Percentiles rank a stretch among this genome's conserved stretches.
Evolutionary conservation across 1,140 invertebrate species (phyloP).

Genomic region (Lineus longissimus): DNA sequence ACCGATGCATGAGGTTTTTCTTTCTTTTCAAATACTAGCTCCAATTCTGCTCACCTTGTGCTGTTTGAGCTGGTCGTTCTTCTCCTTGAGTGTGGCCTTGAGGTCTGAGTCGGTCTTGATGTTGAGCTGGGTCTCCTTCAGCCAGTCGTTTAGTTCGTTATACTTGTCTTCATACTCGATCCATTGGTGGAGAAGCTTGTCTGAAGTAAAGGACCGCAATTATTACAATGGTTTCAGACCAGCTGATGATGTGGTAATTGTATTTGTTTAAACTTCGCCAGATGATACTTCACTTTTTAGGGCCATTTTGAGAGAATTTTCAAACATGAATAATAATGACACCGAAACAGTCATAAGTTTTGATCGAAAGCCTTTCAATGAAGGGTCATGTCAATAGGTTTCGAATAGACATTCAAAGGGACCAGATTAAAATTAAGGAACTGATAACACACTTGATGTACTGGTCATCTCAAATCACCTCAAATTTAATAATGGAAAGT

Average conservation of each 20-base stretch:
- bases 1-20: too few species aligned
- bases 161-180: slow-evolving; percentile 42
- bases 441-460: too few species aligned
- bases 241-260: neutral
- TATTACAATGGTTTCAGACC: neutral
- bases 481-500: too few species aligned
- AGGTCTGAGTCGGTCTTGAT: slow-evolving; percentile 88
- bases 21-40: too few species aligned
- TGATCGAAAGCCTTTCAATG: too few species aligned
- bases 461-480: too few species aligned
- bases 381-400: too few species aligned
- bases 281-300: neutral
- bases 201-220: slow-evolving; percentile 36
- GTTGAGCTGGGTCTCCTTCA: slow-evolving; percentile 83
- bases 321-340: too few species aligned
- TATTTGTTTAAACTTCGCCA: neutral
- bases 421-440: too few species aligned
- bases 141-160: slow-evolving; percentile 87
- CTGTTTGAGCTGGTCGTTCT: slow-evolving; percentile 72
- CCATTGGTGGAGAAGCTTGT: slow-evolving; percentile 60
- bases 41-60: slow-evolving; percentile 31
- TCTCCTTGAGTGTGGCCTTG: slow-evolving; percentile 86
- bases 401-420: too few species aligned
- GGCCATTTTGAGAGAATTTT: neutral
- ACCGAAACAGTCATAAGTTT: too few species aligned